These are phyloP conservation scores for Ormyrus thymus DNA, from an alignment of 2,888 invertebrate species.

Conservation along the genomic window DNA sequence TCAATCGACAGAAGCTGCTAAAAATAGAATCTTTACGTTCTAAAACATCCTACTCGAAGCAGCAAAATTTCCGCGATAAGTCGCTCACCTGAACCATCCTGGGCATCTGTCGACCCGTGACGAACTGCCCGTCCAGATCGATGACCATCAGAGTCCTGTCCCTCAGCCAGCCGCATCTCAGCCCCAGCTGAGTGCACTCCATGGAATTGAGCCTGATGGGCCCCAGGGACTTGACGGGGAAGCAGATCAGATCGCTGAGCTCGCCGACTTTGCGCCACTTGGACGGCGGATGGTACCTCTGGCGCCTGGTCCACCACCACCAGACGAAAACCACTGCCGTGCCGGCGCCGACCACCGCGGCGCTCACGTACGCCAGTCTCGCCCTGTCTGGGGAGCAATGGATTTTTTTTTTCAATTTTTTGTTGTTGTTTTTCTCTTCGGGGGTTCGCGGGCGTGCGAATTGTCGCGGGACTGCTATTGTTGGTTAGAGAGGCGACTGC, in stretches of 20 bases:
- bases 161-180: slow-evolving; percentile 77
- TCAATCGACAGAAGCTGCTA: too few relatives aligned
- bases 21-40: too few relatives aligned
- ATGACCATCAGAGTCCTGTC: slow-evolving; percentile 80
- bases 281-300: slow-evolving; percentile 70
- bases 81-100: slow-evolving; percentile 75
- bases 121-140: slow-evolving; percentile 77
- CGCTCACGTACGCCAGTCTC: slow-evolving; percentile 66
- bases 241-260: slow-evolving; percentile 77
- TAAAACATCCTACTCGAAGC: too few relatives aligned
- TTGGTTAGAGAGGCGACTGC: too few relatives aligned
- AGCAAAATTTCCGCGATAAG: too few relatives aligned
- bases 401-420: neutral
- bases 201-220: slow-evolving; percentile 75
- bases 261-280: slow-evolving; percentile 79
- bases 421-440: neutral
- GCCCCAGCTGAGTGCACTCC: slow-evolving; percentile 77
- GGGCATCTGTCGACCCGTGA: slow-evolving; percentile 78
- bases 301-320: slow-evolving; percentile 64
- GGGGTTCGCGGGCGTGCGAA: too few relatives aligned
- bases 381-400: slow-evolving; percentile 44
- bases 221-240: slow-evolving; percentile 80
- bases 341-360: slow-evolving; percentile 66
- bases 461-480: too few relatives aligned
- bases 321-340: slow-evolving; percentile 65